phyloP scores from a whole-genome alignment of 2,888 invertebrate genomes.

The Cheilosia scutellata region DNA sequence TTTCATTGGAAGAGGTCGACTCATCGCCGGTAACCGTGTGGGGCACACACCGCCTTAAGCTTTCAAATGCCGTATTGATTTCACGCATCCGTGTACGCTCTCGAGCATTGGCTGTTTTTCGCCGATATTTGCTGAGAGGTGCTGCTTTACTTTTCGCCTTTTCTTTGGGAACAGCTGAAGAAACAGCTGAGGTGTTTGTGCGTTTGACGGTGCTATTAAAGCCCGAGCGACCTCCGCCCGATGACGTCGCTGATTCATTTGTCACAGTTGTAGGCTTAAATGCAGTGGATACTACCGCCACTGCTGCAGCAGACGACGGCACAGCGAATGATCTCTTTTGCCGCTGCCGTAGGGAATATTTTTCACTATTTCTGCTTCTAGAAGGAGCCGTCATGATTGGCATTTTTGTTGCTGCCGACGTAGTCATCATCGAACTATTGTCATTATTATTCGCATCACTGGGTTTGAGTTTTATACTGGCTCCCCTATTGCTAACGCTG shows the following conservation, averaged over 20 bases:
- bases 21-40: slow-evolving; percentile 81
- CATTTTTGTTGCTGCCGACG: slow-evolving; percentile 76
- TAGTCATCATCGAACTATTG: slow-evolving; percentile 52
- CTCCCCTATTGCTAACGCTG: slow-evolving; percentile 43
- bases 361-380: slow-evolving; percentile 84
- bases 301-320: slow-evolving; percentile 34
- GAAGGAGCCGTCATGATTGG: slow-evolving; percentile 75
- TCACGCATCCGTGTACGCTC: slow-evolving; percentile 95
- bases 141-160: slow-evolving; percentile 88
- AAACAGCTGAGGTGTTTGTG: slow-evolving; percentile 48
- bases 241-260: slow-evolving; percentile 11
- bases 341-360: slow-evolving; percentile 89
- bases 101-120: slow-evolving; percentile 95
- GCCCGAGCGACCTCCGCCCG: slow-evolving; percentile 15
- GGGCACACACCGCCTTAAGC: slow-evolving; percentile 91
- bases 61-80: slow-evolving; percentile 95
- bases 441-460: slow-evolving; percentile 76
- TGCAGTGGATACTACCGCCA: slow-evolving; percentile 37
- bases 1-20: slow-evolving; percentile 87
- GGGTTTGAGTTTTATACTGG: slow-evolving; percentile 49
- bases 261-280: slow-evolving; percentile 23
- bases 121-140: slow-evolving; percentile 93
- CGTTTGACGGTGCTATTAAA: slow-evolving; percentile 39
- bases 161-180: slow-evolving; percentile 80
- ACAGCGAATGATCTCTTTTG: slow-evolving; percentile 85